Conservation (phyloP, 1,140 invertebrate genomes). For the Andrena cerasifolii region DNA sequence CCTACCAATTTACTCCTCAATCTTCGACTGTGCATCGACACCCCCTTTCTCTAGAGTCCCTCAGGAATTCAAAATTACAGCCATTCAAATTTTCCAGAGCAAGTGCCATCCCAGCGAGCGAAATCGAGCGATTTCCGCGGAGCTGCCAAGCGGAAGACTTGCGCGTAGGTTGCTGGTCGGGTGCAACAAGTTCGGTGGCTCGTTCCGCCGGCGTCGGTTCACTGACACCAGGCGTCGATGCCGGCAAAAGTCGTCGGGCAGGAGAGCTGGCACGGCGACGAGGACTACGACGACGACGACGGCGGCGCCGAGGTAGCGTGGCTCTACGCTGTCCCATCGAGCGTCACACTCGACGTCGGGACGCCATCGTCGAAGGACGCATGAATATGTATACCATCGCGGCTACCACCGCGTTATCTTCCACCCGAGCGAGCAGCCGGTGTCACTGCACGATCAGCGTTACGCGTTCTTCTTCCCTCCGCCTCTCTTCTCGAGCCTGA, state of each 20-base stretch:
- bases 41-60: no score
- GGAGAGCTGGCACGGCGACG: constrained; percentile 49
- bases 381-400: constrained; percentile 76
- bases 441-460: constrained; percentile 31
- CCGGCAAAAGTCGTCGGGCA: constrained; percentile 40
- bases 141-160: constrained; percentile 47
- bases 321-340: constrained; percentile 39
- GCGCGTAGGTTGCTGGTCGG: constrained; percentile 53
- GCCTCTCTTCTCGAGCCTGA: not conserved
- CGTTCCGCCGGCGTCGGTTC: constrained; percentile 71
- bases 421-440: constrained; percentile 28
- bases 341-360: constrained; percentile 78
- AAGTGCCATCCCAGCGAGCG: no score
- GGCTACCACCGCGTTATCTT: constrained; percentile 20
- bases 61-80: no score
- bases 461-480: not conserved
- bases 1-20: no score
- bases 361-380: constrained; percentile 81
- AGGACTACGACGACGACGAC: constrained; percentile 64
- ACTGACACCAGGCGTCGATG: constrained; percentile 77
- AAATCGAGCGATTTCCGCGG: not conserved
- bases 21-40: no score
- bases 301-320: constrained; percentile 59
- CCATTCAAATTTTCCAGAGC: no score
- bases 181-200: constrained; percentile 79